phyloP scores from a whole-genome alignment of 2,113 vertebrate species.

The Pterophyllum scalare region DNA sequence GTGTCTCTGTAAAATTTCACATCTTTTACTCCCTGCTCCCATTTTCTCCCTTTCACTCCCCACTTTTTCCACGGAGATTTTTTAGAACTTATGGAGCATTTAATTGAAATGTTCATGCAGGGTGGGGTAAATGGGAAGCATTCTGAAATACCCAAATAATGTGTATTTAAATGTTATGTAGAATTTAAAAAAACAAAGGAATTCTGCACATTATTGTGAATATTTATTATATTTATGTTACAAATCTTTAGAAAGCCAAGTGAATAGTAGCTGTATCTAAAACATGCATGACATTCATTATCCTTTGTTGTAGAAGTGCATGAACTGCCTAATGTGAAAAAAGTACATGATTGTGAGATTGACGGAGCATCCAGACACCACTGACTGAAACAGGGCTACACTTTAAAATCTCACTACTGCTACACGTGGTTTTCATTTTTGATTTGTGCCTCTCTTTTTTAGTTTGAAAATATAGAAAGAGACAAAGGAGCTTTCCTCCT shows the following conservation, averaged over 20 bases:
- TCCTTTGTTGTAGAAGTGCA: not conserved
- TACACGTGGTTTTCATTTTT: not conserved
- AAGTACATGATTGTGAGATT: no score
- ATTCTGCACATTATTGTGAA: not conserved
- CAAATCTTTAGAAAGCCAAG: not conserved
- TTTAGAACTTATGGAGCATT: slow-evolving; percentile 47
- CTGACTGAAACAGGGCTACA: not conserved
- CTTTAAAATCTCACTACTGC: not conserved
- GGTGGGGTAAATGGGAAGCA: slow-evolving; percentile 13
- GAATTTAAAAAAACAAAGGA: not conserved
- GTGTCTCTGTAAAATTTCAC: slow-evolving; percentile 74
- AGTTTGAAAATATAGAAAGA: not conserved
- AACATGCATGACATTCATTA: not conserved
- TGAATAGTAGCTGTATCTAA: not conserved
- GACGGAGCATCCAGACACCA: not conserved
- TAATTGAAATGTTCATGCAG: slow-evolving; percentile 70
- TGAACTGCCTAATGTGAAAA: no score
- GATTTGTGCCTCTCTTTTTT: not conserved
- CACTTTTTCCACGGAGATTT: slow-evolving; percentile 17
- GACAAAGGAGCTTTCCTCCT: not conserved
- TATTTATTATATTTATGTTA: not conserved
- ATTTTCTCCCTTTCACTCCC: slow-evolving; percentile 43
- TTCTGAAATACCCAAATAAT: slow-evolving; percentile 11
- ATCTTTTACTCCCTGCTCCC: slow-evolving; percentile 58
- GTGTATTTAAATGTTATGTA: not conserved